Base-by-base conservation (phyloP, 1,140 invertebrate genomes). In the Neodiprion lecontei region DNA sequence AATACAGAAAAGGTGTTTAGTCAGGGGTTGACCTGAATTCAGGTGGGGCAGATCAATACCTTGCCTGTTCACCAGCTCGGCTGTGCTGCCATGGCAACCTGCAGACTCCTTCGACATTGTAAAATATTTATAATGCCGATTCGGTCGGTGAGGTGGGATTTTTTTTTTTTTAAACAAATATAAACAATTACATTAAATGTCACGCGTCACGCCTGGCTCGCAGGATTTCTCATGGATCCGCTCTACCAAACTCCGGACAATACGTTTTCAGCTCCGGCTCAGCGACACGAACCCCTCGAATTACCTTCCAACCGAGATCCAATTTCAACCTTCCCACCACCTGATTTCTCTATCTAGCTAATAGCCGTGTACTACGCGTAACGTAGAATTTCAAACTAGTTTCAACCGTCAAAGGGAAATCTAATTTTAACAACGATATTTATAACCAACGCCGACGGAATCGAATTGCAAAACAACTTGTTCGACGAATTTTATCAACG, bases 11-110 rank as follows among this genome's bases (percentile, higher is more conserved):
- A 83, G 81, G 80, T 85, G 83, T 87, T 87, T 82, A 86, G 86
- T 88, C 86, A 88, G 86, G 85, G 82, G 86, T 81, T 88, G 87
- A 88, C 87, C 87, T 88, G 87, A 88, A 88, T 88, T 88, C 87
- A 88, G 87, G 87, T 88, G 85, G 85, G 83, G 85, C 81, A 84
- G 88, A 88, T 88, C 87, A 88, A 88, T 88, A 88, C 85, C 76
- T 83, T 84, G 86, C 83, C 86, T 86, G 86, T 86, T 87, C 87
- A 84, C 83, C 86, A 87, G 85, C 76, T 80, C 79, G 28, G 28
- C 28, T 40, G 2, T 40, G 86, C 88, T 87, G 79, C 87, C 85
- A 78, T 88, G 80, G 84, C 84, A 84, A 88, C 87, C 28, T 40
- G 28, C 83, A 83, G 84, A 86, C 83, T 88, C 85, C 85, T 85